phyloP scores from a whole-genome alignment of 2,113 vertebrate species.

The Ginglymostoma cirratum region DNA sequence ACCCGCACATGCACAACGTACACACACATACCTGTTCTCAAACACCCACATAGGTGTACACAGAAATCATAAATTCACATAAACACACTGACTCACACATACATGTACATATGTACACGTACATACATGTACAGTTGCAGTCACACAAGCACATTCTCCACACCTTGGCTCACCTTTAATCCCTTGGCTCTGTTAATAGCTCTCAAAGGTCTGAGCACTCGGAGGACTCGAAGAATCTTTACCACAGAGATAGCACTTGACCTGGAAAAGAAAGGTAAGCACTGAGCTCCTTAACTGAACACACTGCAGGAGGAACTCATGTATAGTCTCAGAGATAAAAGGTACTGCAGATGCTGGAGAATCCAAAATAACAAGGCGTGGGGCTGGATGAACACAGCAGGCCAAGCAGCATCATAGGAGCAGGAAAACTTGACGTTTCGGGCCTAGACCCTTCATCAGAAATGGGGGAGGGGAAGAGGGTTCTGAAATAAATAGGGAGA shows the following conservation, averaged over 20 bases:
- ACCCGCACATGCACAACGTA: not conserved
- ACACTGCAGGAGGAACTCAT: not conserved
- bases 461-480: too few relatives aligned
- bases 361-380: too few relatives aligned
- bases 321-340: too few relatives aligned
- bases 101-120: not conserved
- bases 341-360: too few relatives aligned
- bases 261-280: conserved; percentile 51
- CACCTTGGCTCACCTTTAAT: conserved; percentile 68
- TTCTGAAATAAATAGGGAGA: too few relatives aligned
- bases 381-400: too few relatives aligned
- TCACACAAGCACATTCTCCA: not conserved
- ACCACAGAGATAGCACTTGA: conserved; percentile 95
- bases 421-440: too few relatives aligned
- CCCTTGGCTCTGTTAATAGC: conserved; percentile 96
- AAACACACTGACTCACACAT: not conserved
- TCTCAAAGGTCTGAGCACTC: conserved; percentile 87
- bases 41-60: not conserved
- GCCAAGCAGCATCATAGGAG: too few relatives aligned
- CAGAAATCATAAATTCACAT: not conserved
- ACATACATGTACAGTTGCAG: not conserved
- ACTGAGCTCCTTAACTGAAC: not conserved
- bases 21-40: not conserved
- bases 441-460: too few relatives aligned
- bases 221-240: conserved; percentile 92